These are phyloP conservation scores for Acronicta leporina DNA, from an alignment of 2,888 invertebrate genomes.

Conservation along the genomic window DNA sequence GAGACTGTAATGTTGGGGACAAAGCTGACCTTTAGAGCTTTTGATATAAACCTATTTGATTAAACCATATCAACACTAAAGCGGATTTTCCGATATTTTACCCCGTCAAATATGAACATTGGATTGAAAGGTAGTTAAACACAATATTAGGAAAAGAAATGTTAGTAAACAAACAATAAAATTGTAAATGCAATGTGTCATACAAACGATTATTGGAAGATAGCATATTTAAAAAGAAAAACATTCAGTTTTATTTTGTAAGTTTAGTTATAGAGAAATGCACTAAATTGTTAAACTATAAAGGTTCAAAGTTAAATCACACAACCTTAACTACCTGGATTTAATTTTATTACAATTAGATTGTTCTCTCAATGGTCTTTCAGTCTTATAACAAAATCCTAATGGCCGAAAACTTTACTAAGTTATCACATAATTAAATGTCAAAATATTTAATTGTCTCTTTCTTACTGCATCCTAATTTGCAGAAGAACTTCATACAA, in stretches of 20 bases:
- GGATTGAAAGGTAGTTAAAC: constrained; percentile 25
- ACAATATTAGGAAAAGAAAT: constrained; percentile 28
- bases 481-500: no score
- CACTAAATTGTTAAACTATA: constrained; percentile 11
- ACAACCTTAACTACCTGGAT: constrained; percentile 7
- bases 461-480: no score
- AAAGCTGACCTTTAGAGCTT: no score
- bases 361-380: constrained; percentile 50
- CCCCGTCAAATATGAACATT: neutral
- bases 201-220: constrained; percentile 49
- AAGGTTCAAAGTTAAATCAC: constrained; percentile 3
- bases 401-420: neutral
- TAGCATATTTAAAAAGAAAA: constrained; percentile 25
- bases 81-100: neutral
- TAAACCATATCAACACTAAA: no score
- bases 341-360: constrained; percentile 7
- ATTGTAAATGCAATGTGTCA: constrained; percentile 76
- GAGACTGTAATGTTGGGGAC: no score
- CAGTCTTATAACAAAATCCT: neutral
- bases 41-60: no score
- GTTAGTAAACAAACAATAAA: constrained; percentile 52
- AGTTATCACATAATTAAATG: no score
- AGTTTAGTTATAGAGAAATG: constrained; percentile 31
- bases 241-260: constrained; percentile 36
- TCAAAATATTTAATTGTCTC: no score